Conservation (phyloP, 2,797 vertebrate species). For the Pampus argenteus region DNA sequence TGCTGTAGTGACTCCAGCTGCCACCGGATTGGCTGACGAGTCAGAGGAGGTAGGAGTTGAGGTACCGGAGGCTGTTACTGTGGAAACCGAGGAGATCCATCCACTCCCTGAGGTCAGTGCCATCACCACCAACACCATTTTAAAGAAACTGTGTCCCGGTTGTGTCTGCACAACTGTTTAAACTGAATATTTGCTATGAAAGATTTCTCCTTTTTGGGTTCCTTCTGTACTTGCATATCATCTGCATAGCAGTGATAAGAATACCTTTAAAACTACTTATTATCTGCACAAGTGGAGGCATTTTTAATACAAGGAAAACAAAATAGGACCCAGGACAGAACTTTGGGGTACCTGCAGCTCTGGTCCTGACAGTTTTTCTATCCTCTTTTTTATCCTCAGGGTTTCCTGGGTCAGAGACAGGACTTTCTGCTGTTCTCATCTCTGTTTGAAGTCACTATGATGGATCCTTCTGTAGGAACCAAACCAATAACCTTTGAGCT, state of each 20-base stretch:
- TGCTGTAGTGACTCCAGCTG: constrained; percentile 37
- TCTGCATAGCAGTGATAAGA: constrained; percentile 1
- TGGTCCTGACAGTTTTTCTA: neutral
- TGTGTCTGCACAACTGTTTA: neutral
- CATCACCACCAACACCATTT: neutral
- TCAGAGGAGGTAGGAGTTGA: constrained; percentile 74
- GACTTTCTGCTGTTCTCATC: constrained; percentile 93
- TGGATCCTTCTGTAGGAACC: constrained; percentile 86
- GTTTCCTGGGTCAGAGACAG: constrained; percentile 86
- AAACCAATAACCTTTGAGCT: constrained; percentile 90
- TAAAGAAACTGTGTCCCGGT: neutral
- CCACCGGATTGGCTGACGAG: constrained; percentile 65
- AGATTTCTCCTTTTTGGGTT: neutral
- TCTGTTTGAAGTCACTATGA: constrained; percentile 95
- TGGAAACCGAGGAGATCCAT: constrained; percentile 91
- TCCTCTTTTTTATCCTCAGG: constrained; percentile 73
- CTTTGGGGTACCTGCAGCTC: neutral
- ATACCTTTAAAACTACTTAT: neutral
- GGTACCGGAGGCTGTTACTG: constrained; percentile 88
- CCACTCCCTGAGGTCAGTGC: constrained; percentile 90
- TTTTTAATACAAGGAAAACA: neutral
- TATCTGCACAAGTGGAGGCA: neutral
- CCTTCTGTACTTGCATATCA: neutral
- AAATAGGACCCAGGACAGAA: neutral
- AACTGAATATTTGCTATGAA: neutral